Evolutionary conservation across 2,113 vertebrate genomes (phyloP).

Genomic region (Nannobrachium achirus): DNA sequence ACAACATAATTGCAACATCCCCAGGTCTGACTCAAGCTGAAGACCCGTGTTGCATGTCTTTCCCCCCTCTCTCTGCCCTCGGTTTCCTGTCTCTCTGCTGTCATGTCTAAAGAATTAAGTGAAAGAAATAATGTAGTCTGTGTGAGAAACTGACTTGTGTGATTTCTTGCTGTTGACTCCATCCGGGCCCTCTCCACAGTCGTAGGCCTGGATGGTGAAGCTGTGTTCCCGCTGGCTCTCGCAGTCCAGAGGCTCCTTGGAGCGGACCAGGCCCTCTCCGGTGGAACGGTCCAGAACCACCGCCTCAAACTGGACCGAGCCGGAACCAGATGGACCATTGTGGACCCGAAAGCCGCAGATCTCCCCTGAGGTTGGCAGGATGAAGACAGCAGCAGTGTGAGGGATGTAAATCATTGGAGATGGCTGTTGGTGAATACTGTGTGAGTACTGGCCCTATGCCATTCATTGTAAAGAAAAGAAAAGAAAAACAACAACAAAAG

Average conservation of each 20-base stretch:
- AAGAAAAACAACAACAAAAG: neutral
- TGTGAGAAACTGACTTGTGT: conserved; percentile 89
- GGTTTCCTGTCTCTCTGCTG: no score
- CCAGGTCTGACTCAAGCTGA: no score
- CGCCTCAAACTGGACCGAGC: conserved; percentile 93
- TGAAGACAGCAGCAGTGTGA: neutral
- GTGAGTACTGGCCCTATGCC: neutral
- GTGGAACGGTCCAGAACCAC: conserved; percentile 97
- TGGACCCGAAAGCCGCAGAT: conserved; percentile 97
- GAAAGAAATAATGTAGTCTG: no score
- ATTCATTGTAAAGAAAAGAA: neutral
- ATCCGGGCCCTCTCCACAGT: conserved; percentile 96
- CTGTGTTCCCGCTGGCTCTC: conserved; percentile 96
- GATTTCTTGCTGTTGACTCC: conserved; percentile 97
- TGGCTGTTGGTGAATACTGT: no score
- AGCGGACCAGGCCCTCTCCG: conserved; percentile 94
- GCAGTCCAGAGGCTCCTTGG: conserved; percentile 95
- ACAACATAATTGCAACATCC: no score
- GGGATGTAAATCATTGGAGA: neutral
- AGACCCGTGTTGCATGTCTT: no score
- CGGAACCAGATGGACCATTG: conserved; percentile 81
- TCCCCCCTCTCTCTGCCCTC: no score
- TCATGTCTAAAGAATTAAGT: no score
- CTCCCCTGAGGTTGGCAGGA: conserved; percentile 82
- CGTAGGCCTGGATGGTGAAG: conserved; percentile 98